These are phyloP conservation scores for Macrocentrus cingulum DNA, from an alignment of 1,140 invertebrate species.

Conservation along the genomic window DNA sequence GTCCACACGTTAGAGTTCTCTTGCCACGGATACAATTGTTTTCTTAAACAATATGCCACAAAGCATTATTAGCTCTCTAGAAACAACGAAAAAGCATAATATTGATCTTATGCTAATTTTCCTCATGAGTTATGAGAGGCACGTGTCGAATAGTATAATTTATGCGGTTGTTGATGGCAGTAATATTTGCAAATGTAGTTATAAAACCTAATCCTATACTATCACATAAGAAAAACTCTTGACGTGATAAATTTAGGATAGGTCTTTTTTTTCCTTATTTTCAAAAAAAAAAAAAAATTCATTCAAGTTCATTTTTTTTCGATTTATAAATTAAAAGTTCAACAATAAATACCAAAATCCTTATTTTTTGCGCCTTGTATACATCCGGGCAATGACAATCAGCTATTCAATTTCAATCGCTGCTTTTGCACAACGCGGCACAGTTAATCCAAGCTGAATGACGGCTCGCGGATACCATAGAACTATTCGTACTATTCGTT, in stretches of 20 bases:
- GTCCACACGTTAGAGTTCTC: too few relatives aligned
- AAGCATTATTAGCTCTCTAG: not conserved
- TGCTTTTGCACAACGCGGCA: slow-evolving; percentile 40
- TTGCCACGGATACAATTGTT: too few relatives aligned
- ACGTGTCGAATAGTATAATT: slow-evolving; percentile 47
- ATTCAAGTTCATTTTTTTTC: too few relatives aligned
- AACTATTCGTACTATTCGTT: slow-evolving; percentile 34
- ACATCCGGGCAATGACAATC: slow-evolving; percentile 38
- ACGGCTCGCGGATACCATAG: slow-evolving; percentile 28
- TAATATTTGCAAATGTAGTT: slow-evolving; percentile 19
- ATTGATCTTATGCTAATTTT: slow-evolving; percentile 49
- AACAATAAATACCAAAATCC: not conserved
- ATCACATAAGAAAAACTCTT: too few relatives aligned
- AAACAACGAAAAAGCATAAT: slow-evolving; percentile 41
- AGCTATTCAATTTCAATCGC: slow-evolving; percentile 47
- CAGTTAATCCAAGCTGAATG: slow-evolving; percentile 46
- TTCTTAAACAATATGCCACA: not conserved
- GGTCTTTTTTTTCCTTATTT: too few relatives aligned
- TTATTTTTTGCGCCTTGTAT: not conserved
- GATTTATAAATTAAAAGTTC: too few relatives aligned
- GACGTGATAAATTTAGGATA: too few relatives aligned
- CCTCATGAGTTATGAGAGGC: slow-evolving; percentile 43
- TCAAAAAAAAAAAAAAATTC: too few relatives aligned
- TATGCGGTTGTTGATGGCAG: slow-evolving; percentile 45
- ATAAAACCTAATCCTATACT: too few relatives aligned